These are phyloP conservation scores for Myotis pilosus DNA, from an alignment of 2,797 vertebrate genomes.

Conservation along the genomic window DNA sequence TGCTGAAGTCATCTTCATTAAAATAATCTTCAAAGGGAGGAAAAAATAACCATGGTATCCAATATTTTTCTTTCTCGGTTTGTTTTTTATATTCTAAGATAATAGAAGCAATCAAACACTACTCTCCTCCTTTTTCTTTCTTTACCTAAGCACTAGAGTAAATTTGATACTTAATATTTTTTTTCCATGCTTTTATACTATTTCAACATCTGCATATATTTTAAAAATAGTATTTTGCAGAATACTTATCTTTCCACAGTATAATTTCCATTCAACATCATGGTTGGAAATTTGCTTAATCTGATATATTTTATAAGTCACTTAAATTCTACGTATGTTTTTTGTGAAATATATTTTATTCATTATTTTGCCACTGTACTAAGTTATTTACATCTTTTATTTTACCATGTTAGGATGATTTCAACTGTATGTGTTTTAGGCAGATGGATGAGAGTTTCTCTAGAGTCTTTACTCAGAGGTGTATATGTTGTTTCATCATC, in stretches of 20 bases:
- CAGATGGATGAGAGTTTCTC: background rate
- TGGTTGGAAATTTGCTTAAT: background rate
- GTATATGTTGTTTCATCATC: background rate
- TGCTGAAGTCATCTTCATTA: slow-evolving; percentile 67
- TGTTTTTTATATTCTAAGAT: slow-evolving; percentile 25
- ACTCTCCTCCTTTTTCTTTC: background rate
- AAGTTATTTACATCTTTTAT: background rate
- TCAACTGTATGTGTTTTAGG: background rate
- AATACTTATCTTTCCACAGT: background rate
- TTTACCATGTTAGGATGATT: background rate
- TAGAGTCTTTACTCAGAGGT: background rate
- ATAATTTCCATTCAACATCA: background rate
- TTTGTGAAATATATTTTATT: background rate
- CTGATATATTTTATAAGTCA: background rate
- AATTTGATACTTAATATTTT: background rate
- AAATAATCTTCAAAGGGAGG: slow-evolving; percentile 59
- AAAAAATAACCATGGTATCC: slow-evolving; percentile 27
- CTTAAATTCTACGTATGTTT: background rate
- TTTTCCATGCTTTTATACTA: background rate
- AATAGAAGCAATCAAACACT: slow-evolving; percentile 12
- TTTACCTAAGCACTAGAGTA: background rate
- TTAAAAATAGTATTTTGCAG: background rate
- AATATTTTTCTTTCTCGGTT: slow-evolving; percentile 31
- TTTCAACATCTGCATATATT: background rate
- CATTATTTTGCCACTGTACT: background rate